These are phyloP conservation scores for Drosophila melanica DNA, from an alignment of 1,140 invertebrate species.

Conservation along the genomic window DNA sequence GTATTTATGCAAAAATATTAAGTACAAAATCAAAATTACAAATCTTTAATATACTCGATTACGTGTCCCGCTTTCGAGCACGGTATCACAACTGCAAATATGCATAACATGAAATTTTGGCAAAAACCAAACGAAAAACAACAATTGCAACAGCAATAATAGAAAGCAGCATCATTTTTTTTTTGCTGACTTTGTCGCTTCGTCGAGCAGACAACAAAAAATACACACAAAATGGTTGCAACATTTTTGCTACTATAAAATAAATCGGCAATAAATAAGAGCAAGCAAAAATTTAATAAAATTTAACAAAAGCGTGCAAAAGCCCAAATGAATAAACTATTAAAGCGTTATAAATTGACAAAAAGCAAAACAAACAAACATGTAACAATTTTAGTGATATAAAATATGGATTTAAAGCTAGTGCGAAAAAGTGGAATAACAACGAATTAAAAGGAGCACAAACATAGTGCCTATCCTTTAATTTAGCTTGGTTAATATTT, in stretches of 20 bases:
- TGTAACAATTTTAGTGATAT: neutral
- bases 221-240: constrained; percentile 3
- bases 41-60: neutral
- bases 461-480: too few relatives aligned
- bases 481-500: too few relatives aligned
- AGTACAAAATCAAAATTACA: too few relatives aligned
- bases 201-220: constrained; percentile 13
- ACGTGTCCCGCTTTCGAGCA: neutral
- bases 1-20: too few relatives aligned
- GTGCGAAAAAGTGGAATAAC: neutral
- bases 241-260: constrained; percentile 1
- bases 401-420: constrained; percentile 1
- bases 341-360: neutral
- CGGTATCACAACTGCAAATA: constrained; percentile 17
- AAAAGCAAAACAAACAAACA: neutral
- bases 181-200: constrained; percentile 26
- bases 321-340: constrained; percentile 5
- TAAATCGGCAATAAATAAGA: constrained; percentile 1
- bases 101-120: constrained; percentile 8
- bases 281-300: neutral
- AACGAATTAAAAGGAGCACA: neutral
- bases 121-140: constrained; percentile 12
- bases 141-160: constrained; percentile 22
- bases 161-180: constrained; percentile 13
- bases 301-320: constrained; percentile 2